Percentiles rank a stretch among this genome's conserved stretches.
These are phyloP conservation scores for Calephelis virginiensis DNA, from an alignment of 1,140 invertebrate species.

Conservation along the genomic window DNA sequence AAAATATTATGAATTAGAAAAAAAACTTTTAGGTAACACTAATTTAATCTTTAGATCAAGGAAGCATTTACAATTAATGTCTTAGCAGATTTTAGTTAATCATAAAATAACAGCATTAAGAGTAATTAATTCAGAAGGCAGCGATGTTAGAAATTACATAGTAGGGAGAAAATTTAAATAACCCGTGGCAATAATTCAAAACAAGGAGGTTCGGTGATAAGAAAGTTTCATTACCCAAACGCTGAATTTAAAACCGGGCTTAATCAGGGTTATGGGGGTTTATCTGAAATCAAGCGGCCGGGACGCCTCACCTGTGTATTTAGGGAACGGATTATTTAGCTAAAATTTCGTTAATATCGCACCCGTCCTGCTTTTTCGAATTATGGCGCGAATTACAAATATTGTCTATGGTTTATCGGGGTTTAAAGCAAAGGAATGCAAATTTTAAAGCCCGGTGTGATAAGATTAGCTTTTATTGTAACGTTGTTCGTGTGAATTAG, in stretches of 20 bases:
- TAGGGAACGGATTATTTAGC: conserved; percentile 64
- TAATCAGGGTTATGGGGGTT: conserved; percentile 67
- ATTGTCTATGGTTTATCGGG: conserved; percentile 28
- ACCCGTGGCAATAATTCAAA: conserved; percentile 63
- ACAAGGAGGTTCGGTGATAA: conserved; percentile 63
- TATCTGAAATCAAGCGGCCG: conserved; percentile 55
- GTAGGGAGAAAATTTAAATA: conserved; percentile 56
- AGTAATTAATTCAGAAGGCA: conserved; percentile 20
- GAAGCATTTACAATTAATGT: too few species aligned
- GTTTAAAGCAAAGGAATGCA: conserved; percentile 19
- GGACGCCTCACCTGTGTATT: conserved; percentile 62
- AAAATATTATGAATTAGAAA: too few species aligned
- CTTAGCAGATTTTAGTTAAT: background rate
- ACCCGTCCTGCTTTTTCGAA: conserved; percentile 34
- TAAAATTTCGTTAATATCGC: conserved; percentile 61
- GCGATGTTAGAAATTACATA: conserved; percentile 23
- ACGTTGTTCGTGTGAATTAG: background rate
- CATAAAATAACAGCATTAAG: conserved; percentile 2
- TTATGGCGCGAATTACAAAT: conserved; percentile 35
- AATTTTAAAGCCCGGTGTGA: background rate
- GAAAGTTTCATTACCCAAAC: conserved; percentile 74
- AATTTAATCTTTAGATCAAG: too few species aligned
- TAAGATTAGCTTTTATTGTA: background rate
- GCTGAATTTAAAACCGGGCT: conserved; percentile 71
- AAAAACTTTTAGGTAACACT: too few species aligned